Evolutionary conservation across 2,113 vertebrate genomes (phyloP).

Genomic region (Noctilio leporinus): DNA sequence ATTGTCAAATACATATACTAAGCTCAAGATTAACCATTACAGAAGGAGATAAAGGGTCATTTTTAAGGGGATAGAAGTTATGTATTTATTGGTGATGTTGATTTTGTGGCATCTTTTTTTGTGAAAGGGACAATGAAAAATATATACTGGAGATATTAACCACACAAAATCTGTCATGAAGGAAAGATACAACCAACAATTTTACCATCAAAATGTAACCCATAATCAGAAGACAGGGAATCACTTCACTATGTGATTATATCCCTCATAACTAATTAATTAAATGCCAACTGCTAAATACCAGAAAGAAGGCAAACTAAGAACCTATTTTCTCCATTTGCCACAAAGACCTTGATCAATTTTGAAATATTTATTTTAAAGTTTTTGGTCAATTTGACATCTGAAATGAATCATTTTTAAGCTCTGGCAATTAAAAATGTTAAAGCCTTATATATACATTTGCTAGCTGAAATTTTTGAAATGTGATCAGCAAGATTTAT

Average conservation of each 20-base stretch:
- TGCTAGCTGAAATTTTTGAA: slow-evolving; percentile 35
- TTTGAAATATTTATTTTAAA: slow-evolving; percentile 41
- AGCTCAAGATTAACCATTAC: background rate
- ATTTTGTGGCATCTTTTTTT: slow-evolving; percentile 37
- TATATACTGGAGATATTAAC: slow-evolving; percentile 47
- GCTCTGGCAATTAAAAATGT: slow-evolving; percentile 34
- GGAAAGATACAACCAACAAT: slow-evolving; percentile 63
- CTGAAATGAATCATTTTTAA: slow-evolving; percentile 19
- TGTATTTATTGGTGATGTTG: slow-evolving; percentile 32
- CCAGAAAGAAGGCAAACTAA: slow-evolving; percentile 47
- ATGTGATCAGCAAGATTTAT: slow-evolving; percentile 10
- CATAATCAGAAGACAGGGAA: slow-evolving; percentile 53
- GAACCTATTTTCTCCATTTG: slow-evolving; percentile 5
- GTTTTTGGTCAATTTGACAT: background rate
- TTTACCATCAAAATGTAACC: slow-evolving; percentile 70
- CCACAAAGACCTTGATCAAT: slow-evolving; percentile 63
- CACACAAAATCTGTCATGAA: slow-evolving; percentile 67
- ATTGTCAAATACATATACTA: slow-evolving; percentile 23
- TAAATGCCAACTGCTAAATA: slow-evolving; percentile 68
- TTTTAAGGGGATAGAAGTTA: background rate
- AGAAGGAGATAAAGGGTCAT: background rate
- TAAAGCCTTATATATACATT: slow-evolving; percentile 23
- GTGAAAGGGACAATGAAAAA: slow-evolving; percentile 56
- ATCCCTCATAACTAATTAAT: slow-evolving; percentile 69
- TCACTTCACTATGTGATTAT: slow-evolving; percentile 45